These are phyloP conservation scores for Lamproptera curius DNA, from an alignment of 2,888 invertebrate species.

Conservation along the genomic window DNA sequence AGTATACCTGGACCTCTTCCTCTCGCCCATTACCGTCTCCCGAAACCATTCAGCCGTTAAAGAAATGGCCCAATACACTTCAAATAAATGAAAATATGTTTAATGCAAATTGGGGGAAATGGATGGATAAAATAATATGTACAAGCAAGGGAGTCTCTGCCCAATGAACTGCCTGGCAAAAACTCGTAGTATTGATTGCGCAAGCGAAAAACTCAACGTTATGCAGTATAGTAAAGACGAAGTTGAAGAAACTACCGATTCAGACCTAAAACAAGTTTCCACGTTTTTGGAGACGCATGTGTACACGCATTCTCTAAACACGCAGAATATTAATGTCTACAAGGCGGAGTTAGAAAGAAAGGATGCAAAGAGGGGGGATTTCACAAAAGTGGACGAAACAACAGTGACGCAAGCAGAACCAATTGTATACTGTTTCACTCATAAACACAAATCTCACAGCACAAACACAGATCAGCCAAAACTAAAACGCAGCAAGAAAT, in stretches of 20 bases:
- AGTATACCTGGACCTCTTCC: conserved; percentile 3
- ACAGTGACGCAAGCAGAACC: conserved; percentile 25
- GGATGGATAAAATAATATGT: no score
- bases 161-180: conserved; percentile 45
- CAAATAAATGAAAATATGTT: no score
- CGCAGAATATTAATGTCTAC: conserved; percentile 13
- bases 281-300: conserved; percentile 26
- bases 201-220: conserved; percentile 21
- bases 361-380: neutral
- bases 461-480: conserved; percentile 18
- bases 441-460: conserved; percentile 28
- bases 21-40: neutral
- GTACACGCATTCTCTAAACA: conserved; percentile 28
- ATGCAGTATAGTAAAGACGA: conserved; percentile 16
- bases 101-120: no score
- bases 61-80: no score
- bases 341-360: conserved; percentile 15
- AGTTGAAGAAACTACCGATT: conserved; percentile 35
- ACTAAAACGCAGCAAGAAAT: conserved; percentile 57
- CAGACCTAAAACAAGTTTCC: conserved; percentile 36
- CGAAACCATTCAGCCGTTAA: neutral
- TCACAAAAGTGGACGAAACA: neutral
- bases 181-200: no score
- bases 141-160: conserved; percentile 36
- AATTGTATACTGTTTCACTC: conserved; percentile 42